phyloP scores from a whole-genome alignment of 2,888 invertebrate genomes.

The Melieria crassipennis region DNA sequence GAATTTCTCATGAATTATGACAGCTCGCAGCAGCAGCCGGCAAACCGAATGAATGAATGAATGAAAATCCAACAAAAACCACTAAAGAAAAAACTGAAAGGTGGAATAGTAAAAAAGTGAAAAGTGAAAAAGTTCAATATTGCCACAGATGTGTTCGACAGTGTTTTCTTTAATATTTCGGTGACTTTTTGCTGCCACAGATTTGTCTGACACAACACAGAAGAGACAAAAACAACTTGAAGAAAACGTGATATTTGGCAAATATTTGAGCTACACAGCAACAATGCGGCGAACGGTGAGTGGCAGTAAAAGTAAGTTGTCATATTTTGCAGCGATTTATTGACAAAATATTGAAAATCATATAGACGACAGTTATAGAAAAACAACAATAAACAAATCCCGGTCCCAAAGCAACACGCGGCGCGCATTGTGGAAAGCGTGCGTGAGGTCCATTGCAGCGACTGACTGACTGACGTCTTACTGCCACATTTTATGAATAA shows the following conservation, averaged over 20 bases:
- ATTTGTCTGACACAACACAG: no score
- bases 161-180: no score
- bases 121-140: no score
- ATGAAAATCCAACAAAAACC: no score
- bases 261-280: constrained; percentile 14
- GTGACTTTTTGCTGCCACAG: no score
- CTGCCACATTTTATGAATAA: no score
- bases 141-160: no score
- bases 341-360: constrained; percentile 38
- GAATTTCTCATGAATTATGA: constrained; percentile 34
- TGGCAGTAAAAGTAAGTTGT: constrained; percentile 19
- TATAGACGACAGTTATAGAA: constrained; percentile 28
- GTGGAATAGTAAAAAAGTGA: no score
- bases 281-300: neutral
- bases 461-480: no score
- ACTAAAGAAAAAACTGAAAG: no score
- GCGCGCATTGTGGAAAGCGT: no score
- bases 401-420: neutral
- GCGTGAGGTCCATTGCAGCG: no score
- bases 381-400: constrained; percentile 23
- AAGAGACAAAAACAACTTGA: neutral
- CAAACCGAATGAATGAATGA: neutral
- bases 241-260: constrained; percentile 19
- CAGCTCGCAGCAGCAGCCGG: constrained; percentile 12
- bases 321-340: constrained; percentile 33